These are phyloP conservation scores for Machimus atricapillus DNA, from an alignment of 2,888 invertebrate genomes.

Conservation along the genomic window DNA sequence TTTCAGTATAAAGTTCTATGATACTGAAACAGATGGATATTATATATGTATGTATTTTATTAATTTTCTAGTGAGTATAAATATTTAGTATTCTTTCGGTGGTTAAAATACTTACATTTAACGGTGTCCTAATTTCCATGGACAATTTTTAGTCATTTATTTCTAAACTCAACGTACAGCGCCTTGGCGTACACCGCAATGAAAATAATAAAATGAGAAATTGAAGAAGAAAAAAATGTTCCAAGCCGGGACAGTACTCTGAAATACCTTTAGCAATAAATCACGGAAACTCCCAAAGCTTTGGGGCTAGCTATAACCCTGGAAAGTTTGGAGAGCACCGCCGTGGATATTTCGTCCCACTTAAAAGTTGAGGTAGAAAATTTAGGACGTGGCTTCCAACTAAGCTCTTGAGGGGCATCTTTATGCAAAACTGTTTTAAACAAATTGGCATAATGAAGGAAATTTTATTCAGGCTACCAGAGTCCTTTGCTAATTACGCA, in stretches of 20 bases:
- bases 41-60: no score
- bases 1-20: no score
- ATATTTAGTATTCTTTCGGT: no score
- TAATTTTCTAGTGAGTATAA: no score
- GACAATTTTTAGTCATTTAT: conserved; percentile 7
- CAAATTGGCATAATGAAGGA: conserved; percentile 4
- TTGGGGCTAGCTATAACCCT: neutral
- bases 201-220: neutral
- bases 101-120: conserved; percentile 1
- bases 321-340: neutral
- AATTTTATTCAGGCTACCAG: neutral
- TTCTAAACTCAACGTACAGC: neutral
- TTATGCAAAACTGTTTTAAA: neutral
- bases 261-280: conserved; percentile 17
- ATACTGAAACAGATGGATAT: no score
- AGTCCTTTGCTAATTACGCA: conserved; percentile 5
- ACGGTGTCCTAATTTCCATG: conserved; percentile 8
- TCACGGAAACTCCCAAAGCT: neutral
- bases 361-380: neutral
- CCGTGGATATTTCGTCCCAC: neutral
- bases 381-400: neutral
- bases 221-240: neutral
- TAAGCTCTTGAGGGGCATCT: neutral
- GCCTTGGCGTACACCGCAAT: neutral
- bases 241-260: neutral